phyloP scores from a whole-genome alignment of 2,113 vertebrate genomes.

The Lophochroa leadbeateri region DNA sequence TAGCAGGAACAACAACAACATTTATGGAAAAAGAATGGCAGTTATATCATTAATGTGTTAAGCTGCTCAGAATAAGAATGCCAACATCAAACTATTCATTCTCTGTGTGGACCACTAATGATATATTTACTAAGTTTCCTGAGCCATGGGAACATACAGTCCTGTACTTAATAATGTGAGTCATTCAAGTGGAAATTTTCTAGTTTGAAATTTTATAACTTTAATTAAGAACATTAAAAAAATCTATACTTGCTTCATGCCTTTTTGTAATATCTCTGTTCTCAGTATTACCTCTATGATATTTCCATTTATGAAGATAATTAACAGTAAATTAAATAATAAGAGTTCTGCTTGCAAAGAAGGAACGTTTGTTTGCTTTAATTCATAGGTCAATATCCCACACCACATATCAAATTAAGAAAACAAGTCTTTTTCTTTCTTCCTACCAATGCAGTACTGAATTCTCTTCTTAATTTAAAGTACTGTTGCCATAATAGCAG shows the following conservation, averaged over 20 bases:
- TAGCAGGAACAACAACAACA: background rate
- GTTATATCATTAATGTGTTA: background rate
- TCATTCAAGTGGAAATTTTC: constrained; percentile 27
- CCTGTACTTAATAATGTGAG: background rate
- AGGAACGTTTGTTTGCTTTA: background rate
- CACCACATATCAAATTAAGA: background rate
- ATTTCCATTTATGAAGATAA: background rate
- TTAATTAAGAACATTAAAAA: constrained; percentile 21
- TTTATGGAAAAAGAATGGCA: background rate
- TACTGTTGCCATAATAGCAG: background rate
- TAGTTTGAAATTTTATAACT: background rate
- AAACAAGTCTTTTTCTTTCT: background rate
- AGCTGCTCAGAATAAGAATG: background rate
- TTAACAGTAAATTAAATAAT: background rate
- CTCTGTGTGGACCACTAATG: background rate
- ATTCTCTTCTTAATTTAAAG: background rate
- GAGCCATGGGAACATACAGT: constrained; percentile 3
- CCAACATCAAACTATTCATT: background rate
- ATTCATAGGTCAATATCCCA: background rate
- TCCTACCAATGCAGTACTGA: background rate
- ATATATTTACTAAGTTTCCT: constrained; percentile 14
- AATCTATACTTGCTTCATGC: background rate
- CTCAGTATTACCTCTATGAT: background rate
- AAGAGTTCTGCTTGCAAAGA: background rate
- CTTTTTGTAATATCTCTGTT: background rate